These are phyloP conservation scores for Xanthia togata DNA, from an alignment of 2,888 invertebrate species.

Conservation along the genomic window DNA sequence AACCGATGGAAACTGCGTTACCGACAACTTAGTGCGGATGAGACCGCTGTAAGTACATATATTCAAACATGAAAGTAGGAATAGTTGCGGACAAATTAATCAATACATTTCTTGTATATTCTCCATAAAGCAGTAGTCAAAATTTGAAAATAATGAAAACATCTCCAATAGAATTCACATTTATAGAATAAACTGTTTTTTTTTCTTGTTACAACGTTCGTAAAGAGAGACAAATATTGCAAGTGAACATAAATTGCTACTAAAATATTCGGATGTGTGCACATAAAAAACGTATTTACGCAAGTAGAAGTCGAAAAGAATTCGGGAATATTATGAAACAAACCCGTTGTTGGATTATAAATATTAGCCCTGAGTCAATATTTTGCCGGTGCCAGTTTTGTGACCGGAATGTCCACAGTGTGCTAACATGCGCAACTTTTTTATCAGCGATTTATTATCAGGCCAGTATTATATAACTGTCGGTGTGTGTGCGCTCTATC, in stretches of 20 bases:
- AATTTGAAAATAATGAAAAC: neutral
- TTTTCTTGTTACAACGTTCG: neutral
- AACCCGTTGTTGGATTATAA: conserved; percentile 21
- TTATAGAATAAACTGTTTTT: neutral
- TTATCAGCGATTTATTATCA: conserved; percentile 90
- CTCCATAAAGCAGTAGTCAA: neutral
- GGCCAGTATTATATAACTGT: conserved; percentile 86
- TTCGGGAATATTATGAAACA: conserved; percentile 3
- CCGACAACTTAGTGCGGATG: conserved; percentile 27
- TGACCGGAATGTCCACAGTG: conserved; percentile 74
- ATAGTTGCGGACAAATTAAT: neutral
- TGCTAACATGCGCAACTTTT: conserved; percentile 81
- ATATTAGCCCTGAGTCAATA: conserved; percentile 41
- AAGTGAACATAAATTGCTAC: neutral
- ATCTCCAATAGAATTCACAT: neutral
- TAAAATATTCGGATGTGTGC: neutral
- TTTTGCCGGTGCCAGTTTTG: conserved; percentile 38
- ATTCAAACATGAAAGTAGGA: neutral
- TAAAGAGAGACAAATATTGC: neutral
- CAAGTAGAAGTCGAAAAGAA: neutral
- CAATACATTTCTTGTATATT: neutral
- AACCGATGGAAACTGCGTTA: conserved; percentile 72
- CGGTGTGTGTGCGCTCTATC: conserved; percentile 74
- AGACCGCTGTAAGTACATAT: conserved; percentile 19
- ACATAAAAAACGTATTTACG: neutral